phyloP scores from a whole-genome alignment of 2,113 vertebrate genomes.

The Paramisgurnus dabryanus region DNA sequence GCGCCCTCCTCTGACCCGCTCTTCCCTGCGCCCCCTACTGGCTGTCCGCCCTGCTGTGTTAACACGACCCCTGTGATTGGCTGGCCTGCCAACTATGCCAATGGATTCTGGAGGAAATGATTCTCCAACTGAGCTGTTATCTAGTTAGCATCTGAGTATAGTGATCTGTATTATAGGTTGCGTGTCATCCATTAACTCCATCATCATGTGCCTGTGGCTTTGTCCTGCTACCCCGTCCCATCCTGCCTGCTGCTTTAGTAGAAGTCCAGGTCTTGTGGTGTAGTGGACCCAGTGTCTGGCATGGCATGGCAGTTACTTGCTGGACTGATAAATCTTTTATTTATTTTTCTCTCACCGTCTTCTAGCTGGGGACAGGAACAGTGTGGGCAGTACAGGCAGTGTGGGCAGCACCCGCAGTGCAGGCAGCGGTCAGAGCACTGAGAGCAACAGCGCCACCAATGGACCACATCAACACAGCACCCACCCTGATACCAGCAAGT shows the following conservation, averaged over 20 bases:
- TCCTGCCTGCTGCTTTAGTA: slow-evolving; percentile 30
- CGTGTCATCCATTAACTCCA: slow-evolving; percentile 19
- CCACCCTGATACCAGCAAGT: slow-evolving; percentile 63
- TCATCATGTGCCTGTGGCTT: slow-evolving; percentile 30
- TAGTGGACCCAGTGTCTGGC: not conserved
- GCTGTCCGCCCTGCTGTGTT: not conserved
- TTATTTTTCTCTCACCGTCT: not conserved
- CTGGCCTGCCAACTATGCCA: not conserved
- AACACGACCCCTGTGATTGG: slow-evolving; percentile 18
- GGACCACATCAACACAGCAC: slow-evolving; percentile 51
- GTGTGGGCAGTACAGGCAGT: slow-evolving; percentile 89
- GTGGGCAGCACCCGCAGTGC: slow-evolving; percentile 92
- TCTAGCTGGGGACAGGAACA: slow-evolving; percentile 90
- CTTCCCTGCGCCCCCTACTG: slow-evolving; percentile 12
- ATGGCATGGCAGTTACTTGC: slow-evolving; percentile 5
- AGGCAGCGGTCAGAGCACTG: slow-evolving; percentile 92
- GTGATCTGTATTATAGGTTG: not conserved
- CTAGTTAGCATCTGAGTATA: not conserved
- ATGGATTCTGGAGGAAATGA: no score
- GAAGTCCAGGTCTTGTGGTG: not conserved
- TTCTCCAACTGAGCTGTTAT: no score
- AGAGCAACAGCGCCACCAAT: slow-evolving; percentile 79
- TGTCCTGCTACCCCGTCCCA: slow-evolving; percentile 26
- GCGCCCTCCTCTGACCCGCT: not conserved
- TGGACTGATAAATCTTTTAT: not conserved